A percentile compares a stretch with the other conserved stretches of the same genome.
These are phyloP conservation scores for Alectoris magna DNA, from an alignment of 2,797 vertebrate genomes.

Conservation along the genomic window DNA sequence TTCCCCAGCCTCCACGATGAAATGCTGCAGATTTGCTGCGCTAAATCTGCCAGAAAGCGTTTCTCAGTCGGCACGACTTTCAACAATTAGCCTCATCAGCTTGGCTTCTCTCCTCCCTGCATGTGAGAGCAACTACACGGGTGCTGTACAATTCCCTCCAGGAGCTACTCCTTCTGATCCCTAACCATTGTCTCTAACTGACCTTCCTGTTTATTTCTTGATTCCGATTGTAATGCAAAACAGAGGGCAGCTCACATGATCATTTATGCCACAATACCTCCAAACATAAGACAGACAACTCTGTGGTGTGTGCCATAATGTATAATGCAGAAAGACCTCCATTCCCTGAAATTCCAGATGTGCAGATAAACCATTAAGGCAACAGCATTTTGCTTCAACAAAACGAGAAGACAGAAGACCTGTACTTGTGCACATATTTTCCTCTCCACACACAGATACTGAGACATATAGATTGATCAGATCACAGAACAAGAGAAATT, in stretches of 20 bases:
- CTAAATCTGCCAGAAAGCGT: neutral
- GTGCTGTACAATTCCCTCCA: neutral
- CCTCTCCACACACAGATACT: accelerated
- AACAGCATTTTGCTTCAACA: neutral
- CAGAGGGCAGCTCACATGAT: neutral
- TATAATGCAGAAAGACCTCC: neutral
- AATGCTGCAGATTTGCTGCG: neutral
- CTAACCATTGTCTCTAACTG: neutral
- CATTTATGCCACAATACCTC: neutral
- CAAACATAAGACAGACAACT: neutral
- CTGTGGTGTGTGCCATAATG: accelerated
- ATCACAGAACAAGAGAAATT: neutral
- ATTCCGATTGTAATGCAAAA: neutral
- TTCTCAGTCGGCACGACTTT: neutral
- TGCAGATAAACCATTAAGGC: neutral
- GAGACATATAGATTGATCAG: accelerated
- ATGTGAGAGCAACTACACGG: neutral
- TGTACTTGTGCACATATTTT: accelerated
- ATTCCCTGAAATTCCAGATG: neutral
- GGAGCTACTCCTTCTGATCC: neutral
- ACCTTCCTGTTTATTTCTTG: neutral
- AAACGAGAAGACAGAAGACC: neutral
- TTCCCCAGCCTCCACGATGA: neutral
- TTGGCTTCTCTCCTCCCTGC: neutral
- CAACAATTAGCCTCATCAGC: slow-evolving; percentile 15